Percentiles rank a stretch among this genome's conserved stretches.
phyloP scores from a whole-genome alignment of 2,113 vertebrate species.

The Larimichthys crocea region DNA sequence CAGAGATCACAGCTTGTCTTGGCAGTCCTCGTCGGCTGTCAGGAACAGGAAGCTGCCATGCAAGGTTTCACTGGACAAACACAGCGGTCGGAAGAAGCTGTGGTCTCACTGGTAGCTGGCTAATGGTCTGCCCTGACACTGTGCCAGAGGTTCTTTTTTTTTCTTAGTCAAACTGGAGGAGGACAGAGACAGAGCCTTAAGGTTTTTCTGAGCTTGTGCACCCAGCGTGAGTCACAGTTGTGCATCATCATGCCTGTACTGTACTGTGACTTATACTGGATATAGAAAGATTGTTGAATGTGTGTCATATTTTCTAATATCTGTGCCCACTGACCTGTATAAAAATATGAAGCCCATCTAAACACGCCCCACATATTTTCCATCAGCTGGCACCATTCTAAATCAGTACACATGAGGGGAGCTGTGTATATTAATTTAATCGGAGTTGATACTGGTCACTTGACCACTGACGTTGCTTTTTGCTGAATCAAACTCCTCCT shows the following conservation, averaged over 20 bases:
- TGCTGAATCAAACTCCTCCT: constrained; percentile 34
- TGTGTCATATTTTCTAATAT: constrained; percentile 44
- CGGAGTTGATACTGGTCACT: constrained; percentile 11
- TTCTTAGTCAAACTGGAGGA: background rate
- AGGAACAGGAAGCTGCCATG: constrained; percentile 21
- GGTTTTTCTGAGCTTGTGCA: constrained; percentile 11
- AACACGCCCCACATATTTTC: constrained; percentile 11
- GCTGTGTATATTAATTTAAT: constrained; percentile 18
- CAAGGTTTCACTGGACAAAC: constrained; percentile 42
- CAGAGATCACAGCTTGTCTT: constrained; percentile 51
- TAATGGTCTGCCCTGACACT: constrained; percentile 26
- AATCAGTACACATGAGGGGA: constrained; percentile 38
- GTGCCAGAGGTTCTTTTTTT: constrained; percentile 22
- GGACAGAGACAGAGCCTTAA: background rate
- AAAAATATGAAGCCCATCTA: constrained; percentile 28
- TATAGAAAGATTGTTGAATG: constrained; percentile 3
- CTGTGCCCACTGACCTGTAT: constrained; percentile 60
- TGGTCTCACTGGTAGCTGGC: constrained; percentile 14
- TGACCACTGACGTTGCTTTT: constrained; percentile 33
- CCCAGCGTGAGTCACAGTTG: constrained; percentile 3
- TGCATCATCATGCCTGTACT: constrained; percentile 3
- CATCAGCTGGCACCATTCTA: constrained; percentile 63
- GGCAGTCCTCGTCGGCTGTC: constrained; percentile 37
- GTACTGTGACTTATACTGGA: background rate
- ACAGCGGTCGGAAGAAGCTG: constrained; percentile 6